Conservation (phyloP, 2,888 invertebrate genomes). For the Perizoma flavofasciatum region DNA sequence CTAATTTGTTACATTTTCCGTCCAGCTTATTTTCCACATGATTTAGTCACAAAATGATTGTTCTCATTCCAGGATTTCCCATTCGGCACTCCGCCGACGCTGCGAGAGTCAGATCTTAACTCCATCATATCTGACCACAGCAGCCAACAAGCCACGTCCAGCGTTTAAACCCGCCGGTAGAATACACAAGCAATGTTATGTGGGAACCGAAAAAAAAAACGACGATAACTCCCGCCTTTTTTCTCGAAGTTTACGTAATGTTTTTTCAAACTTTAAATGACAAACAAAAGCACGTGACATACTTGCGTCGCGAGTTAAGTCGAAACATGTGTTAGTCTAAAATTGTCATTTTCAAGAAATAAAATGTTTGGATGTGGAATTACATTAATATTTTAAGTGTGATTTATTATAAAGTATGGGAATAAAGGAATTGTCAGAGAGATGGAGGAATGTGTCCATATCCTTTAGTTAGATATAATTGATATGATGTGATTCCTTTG, state of each 20-base stretch:
- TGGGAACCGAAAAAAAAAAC: not conserved
- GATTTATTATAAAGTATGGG: conserved; percentile 7
- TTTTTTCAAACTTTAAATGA: not conserved
- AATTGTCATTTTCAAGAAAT: conserved; percentile 25
- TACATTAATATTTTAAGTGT: conserved; percentile 10
- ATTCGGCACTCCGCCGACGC: conserved; percentile 75
- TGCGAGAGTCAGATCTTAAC: conserved; percentile 74
- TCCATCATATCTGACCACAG: conserved; percentile 78
- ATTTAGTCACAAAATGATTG: not conserved
- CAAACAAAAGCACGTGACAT: no score
- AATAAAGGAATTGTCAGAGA: conserved; percentile 33
- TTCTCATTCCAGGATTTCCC: conserved; percentile 72
- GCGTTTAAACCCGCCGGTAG: conserved; percentile 57
- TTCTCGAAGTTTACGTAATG: not conserved
- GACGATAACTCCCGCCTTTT: not conserved
- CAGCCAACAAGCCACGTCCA: conserved; percentile 80
- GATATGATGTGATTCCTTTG: conserved; percentile 50
- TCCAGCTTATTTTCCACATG: no score
- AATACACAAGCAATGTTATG: not conserved
- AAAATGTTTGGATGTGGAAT: conserved; percentile 7
- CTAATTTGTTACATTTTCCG: no score
- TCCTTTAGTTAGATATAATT: conserved; percentile 39
- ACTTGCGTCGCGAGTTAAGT: no score
- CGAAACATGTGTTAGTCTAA: conserved; percentile 10
- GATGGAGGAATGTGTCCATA: conserved; percentile 37